These are phyloP conservation scores for Tangara arthus DNA, from an alignment of 2,797 vertebrate species.

Conservation along the genomic window DNA sequence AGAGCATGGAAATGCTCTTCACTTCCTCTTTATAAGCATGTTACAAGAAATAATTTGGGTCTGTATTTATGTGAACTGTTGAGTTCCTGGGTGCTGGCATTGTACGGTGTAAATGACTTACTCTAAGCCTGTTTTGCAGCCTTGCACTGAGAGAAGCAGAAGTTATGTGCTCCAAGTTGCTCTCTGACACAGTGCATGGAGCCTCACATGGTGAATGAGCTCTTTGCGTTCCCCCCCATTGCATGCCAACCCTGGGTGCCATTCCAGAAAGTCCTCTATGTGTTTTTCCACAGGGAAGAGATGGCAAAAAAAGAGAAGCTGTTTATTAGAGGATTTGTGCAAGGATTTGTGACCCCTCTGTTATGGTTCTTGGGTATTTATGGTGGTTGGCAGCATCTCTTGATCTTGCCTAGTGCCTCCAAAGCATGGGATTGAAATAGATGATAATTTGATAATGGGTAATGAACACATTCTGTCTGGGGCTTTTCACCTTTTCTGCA, in stretches of 20 bases:
- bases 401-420: background rate
- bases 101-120: background rate
- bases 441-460: background rate
- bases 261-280: background rate
- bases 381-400: background rate
- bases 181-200: background rate
- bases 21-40: conserved; percentile 41
- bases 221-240: background rate
- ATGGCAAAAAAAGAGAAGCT: background rate
- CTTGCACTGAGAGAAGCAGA: background rate
- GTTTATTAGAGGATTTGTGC: background rate
- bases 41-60: conserved; percentile 42
- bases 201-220: background rate
- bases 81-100: background rate
- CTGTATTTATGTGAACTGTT: conserved; percentile 11
- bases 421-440: background rate
- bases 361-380: background rate
- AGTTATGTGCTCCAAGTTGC: background rate
- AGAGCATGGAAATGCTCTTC: conserved; percentile 22
- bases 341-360: fast-evolving
- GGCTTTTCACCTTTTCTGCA: background rate
- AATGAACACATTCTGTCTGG: background rate
- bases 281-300: background rate
- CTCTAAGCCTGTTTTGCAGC: conserved; percentile 19
- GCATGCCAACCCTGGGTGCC: background rate